These are phyloP conservation scores for Drosophila virilis DNA, from an alignment of 1,140 invertebrate species.

Conservation along the genomic window DNA sequence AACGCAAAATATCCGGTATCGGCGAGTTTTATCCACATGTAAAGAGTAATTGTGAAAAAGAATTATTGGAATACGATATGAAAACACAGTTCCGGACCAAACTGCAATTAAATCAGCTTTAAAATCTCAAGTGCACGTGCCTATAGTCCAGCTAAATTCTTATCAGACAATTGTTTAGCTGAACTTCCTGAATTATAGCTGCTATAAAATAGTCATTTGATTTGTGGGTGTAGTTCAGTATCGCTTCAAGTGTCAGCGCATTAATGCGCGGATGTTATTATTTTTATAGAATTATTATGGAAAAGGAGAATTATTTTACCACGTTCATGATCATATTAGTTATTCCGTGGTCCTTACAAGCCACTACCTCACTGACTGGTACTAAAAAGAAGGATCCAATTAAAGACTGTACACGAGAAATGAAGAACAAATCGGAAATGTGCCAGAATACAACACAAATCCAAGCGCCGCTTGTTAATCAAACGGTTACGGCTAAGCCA, in stretches of 20 bases:
- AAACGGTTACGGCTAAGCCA: constrained; percentile 29
- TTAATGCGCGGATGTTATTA: constrained; percentile 4
- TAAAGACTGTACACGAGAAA: constrained; percentile 17
- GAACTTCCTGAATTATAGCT: constrained; percentile 31
- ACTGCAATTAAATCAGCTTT: background rate
- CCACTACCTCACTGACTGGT: background rate
- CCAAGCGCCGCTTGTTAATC: constrained; percentile 23
- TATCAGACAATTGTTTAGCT: constrained; percentile 18
- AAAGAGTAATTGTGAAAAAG: too few species aligned
- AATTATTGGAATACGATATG: too few species aligned
- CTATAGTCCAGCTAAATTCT: constrained; percentile 10
- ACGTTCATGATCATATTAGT: constrained; percentile 15
- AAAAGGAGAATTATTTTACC: constrained; percentile 6
- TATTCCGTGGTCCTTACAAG: constrained; percentile 19
- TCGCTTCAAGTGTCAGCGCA: background rate
- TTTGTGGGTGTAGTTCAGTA: constrained; percentile 26
- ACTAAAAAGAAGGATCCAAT: constrained; percentile 31
- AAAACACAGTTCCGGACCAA: background rate
- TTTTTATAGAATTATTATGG: constrained; percentile 14
- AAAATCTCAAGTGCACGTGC: constrained; percentile 28
- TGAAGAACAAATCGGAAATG: constrained; percentile 35
- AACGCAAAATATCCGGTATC: too few species aligned
- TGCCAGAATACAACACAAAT: constrained; percentile 21
- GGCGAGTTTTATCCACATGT: too few species aligned
- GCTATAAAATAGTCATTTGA: constrained; percentile 31